Percentiles rank a stretch among this genome's conserved stretches.
These are phyloP conservation scores for Trachymyrmex cornetzi DNA, from an alignment of 1,140 invertebrate species.

Conservation along the genomic window DNA sequence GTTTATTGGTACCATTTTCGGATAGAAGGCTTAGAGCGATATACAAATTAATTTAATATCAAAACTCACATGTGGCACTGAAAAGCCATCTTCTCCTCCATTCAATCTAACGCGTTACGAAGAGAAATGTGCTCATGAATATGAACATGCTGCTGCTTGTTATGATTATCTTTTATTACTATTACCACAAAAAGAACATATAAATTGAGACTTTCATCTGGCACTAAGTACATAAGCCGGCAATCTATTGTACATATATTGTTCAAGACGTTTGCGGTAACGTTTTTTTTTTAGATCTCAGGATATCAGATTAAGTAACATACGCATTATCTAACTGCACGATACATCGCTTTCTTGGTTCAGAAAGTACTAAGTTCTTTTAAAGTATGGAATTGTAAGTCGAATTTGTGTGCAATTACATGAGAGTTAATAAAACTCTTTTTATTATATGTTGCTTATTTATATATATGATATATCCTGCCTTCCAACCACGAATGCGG, in stretches of 20 bases:
- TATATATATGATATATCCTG: constrained; percentile 32
- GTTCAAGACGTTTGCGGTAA: not conserved
- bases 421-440: constrained; percentile 34
- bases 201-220: constrained; percentile 25
- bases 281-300: not conserved
- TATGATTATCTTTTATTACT: constrained; percentile 1
- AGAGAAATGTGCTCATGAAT: constrained; percentile 14
- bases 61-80: constrained; percentile 17
- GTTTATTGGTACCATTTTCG: constrained; percentile 41
- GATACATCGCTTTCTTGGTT: constrained; percentile 4
- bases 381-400: constrained; percentile 29
- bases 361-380: not conserved
- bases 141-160: not conserved
- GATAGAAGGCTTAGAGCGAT: constrained; percentile 8
- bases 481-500: constrained; percentile 13
- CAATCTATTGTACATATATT: not conserved
- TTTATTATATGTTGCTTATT: constrained; percentile 26
- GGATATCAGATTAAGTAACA: not conserved
- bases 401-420: constrained; percentile 14
- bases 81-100: not conserved
- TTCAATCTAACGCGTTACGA: constrained; percentile 10
- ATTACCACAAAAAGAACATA: not conserved
- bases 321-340: not conserved
- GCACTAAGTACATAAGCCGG: constrained; percentile 41
- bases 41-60: constrained; percentile 35